These are phyloP conservation scores for Rhinogobius similis DNA, from an alignment of 2,113 vertebrate genomes.

Conservation along the genomic window DNA sequence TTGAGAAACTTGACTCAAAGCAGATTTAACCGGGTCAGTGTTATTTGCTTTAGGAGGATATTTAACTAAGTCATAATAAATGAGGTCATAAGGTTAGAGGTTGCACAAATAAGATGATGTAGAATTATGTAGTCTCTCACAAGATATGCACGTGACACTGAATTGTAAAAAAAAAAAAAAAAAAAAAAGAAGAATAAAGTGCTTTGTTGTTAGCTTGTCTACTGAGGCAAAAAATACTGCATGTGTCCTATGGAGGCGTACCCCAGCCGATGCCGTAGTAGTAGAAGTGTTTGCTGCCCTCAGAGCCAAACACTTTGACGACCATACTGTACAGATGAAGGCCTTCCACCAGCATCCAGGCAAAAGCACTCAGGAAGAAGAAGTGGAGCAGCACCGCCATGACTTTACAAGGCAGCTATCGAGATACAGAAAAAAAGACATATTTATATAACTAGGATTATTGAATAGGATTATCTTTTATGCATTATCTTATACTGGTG, in stretches of 20 bases:
- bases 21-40: slow-evolving; percentile 19
- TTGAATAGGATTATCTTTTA: not conserved
- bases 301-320: slow-evolving; percentile 93
- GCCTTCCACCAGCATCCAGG: slow-evolving; percentile 98
- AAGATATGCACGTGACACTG: not conserved
- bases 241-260: slow-evolving; percentile 68
- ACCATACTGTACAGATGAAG: slow-evolving; percentile 98
- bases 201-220: not conserved
- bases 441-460: too few species aligned
- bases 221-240: too few species aligned
- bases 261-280: slow-evolving; percentile 94
- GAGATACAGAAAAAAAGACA: slow-evolving; percentile 7
- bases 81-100: not conserved
- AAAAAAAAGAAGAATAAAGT: not conserved
- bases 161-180: not conserved
- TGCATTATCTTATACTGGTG: not conserved
- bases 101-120: not conserved
- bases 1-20: slow-evolving; percentile 25
- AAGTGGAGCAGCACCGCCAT: slow-evolving; percentile 92
- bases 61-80: slow-evolving; percentile 18
- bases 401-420: slow-evolving; percentile 88
- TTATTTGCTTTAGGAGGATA: slow-evolving; percentile 15
- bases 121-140: not conserved
- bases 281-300: slow-evolving; percentile 91
- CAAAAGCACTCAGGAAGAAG: slow-evolving; percentile 94